Evolutionary conservation across 2,113 vertebrate species (phyloP).

Genomic region (Labeo catla): DNA sequence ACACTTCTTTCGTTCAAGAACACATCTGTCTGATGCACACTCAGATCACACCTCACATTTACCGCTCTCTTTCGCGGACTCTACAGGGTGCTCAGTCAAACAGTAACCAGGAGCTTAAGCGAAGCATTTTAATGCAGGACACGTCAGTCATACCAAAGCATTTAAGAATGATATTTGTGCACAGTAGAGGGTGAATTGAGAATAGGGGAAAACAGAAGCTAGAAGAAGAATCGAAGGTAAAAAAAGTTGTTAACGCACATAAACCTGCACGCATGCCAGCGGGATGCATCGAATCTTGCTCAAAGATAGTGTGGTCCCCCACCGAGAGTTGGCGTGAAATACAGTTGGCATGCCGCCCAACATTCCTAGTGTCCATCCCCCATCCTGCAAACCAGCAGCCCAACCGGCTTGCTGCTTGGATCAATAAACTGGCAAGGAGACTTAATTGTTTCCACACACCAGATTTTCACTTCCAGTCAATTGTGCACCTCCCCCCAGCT

Average conservation of each 20-base stretch:
- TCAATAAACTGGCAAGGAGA: conserved; percentile 41
- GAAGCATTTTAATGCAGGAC: neutral
- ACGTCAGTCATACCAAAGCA: neutral
- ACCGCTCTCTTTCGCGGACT: neutral
- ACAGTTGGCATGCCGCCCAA: neutral
- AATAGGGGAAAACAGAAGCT: neutral
- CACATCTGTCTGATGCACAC: conserved; percentile 6
- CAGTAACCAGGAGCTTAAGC: neutral
- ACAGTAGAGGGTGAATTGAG: neutral
- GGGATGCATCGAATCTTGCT: neutral
- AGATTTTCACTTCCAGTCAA: conserved; percentile 27
- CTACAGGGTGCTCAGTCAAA: neutral
- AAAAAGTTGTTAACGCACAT: neutral
- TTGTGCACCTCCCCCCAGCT: neutral
- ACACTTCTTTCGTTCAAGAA: neutral
- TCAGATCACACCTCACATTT: neutral
- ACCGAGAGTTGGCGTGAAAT: neutral
- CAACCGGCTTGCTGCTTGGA: conserved; percentile 14
- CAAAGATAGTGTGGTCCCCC: neutral
- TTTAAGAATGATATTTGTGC: neutral
- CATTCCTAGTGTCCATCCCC: neutral
- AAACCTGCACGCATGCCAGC: neutral
- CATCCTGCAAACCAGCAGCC: neutral
- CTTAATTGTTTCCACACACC: conserved; percentile 37
- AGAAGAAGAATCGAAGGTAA: neutral